Base-by-base conservation (phyloP, 2,797 vertebrate genomes). In the Gambusia yucatana region DNA sequence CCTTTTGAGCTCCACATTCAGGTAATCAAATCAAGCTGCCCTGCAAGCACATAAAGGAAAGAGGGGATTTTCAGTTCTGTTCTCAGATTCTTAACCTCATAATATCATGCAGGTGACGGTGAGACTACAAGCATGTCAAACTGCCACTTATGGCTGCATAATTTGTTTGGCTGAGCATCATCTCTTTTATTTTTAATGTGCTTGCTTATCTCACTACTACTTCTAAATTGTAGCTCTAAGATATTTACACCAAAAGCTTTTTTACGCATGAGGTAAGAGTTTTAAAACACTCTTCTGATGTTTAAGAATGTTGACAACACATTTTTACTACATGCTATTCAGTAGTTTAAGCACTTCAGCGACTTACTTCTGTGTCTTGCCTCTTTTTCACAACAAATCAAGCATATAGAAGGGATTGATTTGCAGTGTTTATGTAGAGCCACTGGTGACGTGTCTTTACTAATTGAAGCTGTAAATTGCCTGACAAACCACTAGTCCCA, bases 1-100 rank as follows among this genome's bases (percentile, higher is more conserved):
- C 73, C 75, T 81, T 86, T 48, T 74, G 41, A 78, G 75, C 43
- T 83, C 77, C 80, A 84, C 75, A 72, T 83, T 83, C 52, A 82
- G 59, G 73, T 88, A 81, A 91, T 91, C 67, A 63, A 88, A 87
- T 88, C 81, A 88, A 80, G 77, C 75, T 17, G 63, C 81, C 73
- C 72, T 1, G 52, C 67, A 72, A 72, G 72, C 75, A 82, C 73
- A 78, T 71, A 33, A 61, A 73, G 67, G 57, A 59, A 22, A 44
- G 75, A 72, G 74, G 70, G 77, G 63, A 77, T 86, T 90, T 90
- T 79, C 59, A 85, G 43, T 69, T 67, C 33, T 22, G 3, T 76
- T 73, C 72, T 77, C 79, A 72, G 81, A 65, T 48, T 28, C 28
- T 85, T 80, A 57, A 47, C 48, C 67, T 69, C 20, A 25, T 77